Evolutionary conservation across 2,888 invertebrate species (phyloP), one percentile per base, ranked within the genome.

Genomic region (Drosophila infuscata): DNA sequence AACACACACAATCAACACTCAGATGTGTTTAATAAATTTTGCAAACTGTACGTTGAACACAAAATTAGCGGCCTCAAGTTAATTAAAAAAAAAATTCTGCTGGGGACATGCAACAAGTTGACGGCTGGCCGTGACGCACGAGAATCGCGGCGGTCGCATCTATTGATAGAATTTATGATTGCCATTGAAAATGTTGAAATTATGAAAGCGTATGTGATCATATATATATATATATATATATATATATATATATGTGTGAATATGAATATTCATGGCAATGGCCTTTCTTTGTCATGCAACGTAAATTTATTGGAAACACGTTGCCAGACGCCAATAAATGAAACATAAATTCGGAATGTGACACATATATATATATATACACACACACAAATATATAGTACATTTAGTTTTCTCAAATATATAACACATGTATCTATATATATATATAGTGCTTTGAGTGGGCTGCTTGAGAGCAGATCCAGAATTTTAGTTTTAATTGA

Each of bases 61-160:
- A 38, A 74, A 78, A 80, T 76, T 81, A 76, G 72, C 79, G 81
- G 72, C 81, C 81, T 72, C 76, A 79, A 79, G 79, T 79, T 81
- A 79, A 79, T 79, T 79, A 79, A 79, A 69, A 78, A 79, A 66
- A 54, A 36, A 25, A 25, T 25, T 25, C 20, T 76, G 68, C 53
- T 79, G 69, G 79, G 72, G 81, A 74, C 87, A 81, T 81, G 88
- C 89, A 87, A 89, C 84, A 85, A 87, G 89, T 84, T 89, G 85
- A 85, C 88, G 88, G 85, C 85, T 88, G 78, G 74, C 72, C 80
- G 62, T 85, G 85, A 85, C 85, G 85, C 89, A 85, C 89, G 78
- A 72, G 65, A 69, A 66, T 59, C 71, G 64, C 61, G 59, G 56
- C 61, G 72, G 64, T 69, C 63, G 81, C 76, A 73, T 46, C 81